Conservation (phyloP, 35 echinoderm and acorn worm genomes). For the Strongylocentrotus purpuratus region DNA sequence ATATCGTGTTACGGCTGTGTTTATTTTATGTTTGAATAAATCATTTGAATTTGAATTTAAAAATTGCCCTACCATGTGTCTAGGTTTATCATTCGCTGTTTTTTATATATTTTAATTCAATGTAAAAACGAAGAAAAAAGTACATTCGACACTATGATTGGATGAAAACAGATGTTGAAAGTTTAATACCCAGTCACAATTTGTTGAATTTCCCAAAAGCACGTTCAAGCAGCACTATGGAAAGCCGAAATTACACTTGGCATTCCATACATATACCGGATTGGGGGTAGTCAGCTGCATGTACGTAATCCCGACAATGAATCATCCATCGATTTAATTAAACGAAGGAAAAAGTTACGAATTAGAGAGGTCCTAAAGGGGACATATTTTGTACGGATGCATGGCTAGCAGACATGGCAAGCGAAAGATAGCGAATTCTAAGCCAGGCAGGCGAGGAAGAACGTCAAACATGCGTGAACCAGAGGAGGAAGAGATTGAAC, state of each 20-base stretch:
- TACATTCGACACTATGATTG: too few relatives aligned
- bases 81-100: too few relatives aligned
- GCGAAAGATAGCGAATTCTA: constrained; percentile 24
- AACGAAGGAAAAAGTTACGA: background rate
- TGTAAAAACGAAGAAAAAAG: too few relatives aligned
- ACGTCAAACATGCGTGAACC: background rate
- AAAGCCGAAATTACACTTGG: background rate
- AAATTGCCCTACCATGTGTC: too few relatives aligned
- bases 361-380: constrained; percentile 12
- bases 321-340: background rate
- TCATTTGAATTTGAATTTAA: too few relatives aligned
- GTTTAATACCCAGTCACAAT: too few relatives aligned
- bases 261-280: background rate
- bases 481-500: background rate
- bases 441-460: background rate
- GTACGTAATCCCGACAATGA: background rate
- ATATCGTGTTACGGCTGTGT: too few relatives aligned
- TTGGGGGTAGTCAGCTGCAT: background rate
- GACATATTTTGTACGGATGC: background rate
- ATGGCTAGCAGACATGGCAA: constrained; percentile 37
- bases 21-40: too few relatives aligned
- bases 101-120: too few relatives aligned
- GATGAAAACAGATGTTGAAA: too few relatives aligned
- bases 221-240: background rate
- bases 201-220: too few relatives aligned